phyloP scores from a whole-genome alignment of 2,113 vertebrate species.

The Motacilla alba region DNA sequence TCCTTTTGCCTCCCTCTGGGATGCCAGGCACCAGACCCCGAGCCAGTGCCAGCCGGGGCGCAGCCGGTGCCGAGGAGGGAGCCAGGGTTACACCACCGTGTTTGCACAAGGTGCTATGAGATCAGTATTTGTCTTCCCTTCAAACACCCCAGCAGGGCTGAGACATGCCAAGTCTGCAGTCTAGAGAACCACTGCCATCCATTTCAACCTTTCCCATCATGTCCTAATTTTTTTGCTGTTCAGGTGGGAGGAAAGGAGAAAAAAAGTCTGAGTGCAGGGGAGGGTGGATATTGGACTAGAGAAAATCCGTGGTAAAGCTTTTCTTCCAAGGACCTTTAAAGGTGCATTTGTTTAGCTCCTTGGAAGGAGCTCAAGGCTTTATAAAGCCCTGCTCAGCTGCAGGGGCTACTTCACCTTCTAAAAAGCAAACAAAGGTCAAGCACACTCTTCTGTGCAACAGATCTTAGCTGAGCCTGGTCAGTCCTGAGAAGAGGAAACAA shows the following conservation, averaged over 20 bases:
- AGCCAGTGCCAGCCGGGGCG: not conserved
- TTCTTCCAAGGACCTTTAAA: not conserved
- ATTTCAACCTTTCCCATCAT: not conserved
- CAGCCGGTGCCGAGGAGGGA: not conserved
- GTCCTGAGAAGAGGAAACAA: not conserved
- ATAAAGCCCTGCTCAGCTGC: not conserved
- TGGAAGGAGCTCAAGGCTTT: not conserved
- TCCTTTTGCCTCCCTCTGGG: not conserved
- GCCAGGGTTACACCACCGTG: not conserved
- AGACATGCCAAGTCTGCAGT: not conserved
- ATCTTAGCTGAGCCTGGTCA: not conserved
- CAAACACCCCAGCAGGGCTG: not conserved
- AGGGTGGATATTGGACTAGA: not conserved
- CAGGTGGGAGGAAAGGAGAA: not conserved
- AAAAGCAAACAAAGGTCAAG: not conserved
- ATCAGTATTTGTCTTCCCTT: not conserved
- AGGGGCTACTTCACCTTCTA: not conserved
- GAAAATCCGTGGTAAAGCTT: not conserved
- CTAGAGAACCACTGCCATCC: not conserved
- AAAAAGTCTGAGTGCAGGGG: not conserved
- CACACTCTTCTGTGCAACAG: not conserved
- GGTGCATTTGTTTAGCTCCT: not conserved
- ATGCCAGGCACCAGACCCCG: accelerated
- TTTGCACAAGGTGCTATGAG: not conserved
- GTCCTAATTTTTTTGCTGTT: not conserved